Percentiles rank a stretch among this genome's conserved stretches.
Evolutionary conservation across 2,113 vertebrate genomes (phyloP).

Genomic region (Gallinago jamesoni): DNA sequence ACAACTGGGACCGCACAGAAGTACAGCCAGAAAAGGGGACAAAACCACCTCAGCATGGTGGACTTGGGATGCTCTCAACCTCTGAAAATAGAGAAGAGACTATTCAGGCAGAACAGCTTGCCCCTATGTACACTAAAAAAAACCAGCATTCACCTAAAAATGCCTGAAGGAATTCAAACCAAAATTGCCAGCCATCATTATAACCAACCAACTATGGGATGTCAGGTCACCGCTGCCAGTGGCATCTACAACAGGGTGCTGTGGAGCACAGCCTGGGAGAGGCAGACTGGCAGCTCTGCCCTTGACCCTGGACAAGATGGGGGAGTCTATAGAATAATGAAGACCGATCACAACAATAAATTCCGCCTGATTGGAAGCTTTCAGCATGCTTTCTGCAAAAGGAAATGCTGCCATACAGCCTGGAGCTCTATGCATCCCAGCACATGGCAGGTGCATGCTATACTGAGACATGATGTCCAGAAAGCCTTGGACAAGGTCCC

Average conservation of each 20-base stretch:
- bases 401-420: background rate
- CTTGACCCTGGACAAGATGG: background rate
- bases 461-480: background rate
- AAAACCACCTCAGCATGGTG: background rate
- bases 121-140: rapidly evolving
- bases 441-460: too few relatives aligned
- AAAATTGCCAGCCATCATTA: background rate
- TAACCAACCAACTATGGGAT: background rate
- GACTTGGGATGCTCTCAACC: background rate
- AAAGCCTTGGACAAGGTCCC: background rate
- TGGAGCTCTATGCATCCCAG: rapidly evolving
- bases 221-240: background rate
- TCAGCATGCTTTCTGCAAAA: background rate
- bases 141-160: background rate
- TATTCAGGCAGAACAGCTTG: background rate
- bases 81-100: background rate
- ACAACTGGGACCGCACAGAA: background rate
- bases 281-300: background rate
- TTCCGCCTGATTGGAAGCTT: background rate
- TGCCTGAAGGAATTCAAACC: background rate
- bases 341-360: background rate
- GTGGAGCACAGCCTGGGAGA: background rate
- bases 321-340: background rate
- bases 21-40: background rate
- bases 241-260: too few relatives aligned